Percentiles rank a stretch among this genome's conserved stretches.
Conservation (phyloP, 2,113 vertebrate species). For the Tyrannus savana region DNA sequence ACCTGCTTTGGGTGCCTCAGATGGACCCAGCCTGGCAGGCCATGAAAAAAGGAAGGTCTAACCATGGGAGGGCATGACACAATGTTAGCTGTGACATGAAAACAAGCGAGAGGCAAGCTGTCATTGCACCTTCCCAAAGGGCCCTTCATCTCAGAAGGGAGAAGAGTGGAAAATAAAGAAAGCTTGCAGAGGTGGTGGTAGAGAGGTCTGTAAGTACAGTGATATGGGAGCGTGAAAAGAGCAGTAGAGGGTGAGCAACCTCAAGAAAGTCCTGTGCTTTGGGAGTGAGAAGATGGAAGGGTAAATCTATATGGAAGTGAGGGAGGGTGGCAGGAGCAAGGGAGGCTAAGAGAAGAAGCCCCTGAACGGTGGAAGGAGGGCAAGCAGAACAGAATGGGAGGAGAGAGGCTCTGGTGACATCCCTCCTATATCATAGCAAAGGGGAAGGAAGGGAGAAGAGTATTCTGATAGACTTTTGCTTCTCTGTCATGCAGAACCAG, state of each 20-base stretch:
- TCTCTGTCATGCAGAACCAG: not conserved
- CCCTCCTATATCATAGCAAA: not conserved
- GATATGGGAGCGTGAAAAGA: not conserved
- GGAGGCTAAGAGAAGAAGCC: not conserved
- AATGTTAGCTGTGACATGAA: not conserved
- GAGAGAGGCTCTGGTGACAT: not conserved
- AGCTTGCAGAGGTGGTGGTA: not conserved
- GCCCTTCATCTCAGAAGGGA: not conserved
- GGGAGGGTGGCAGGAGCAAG: not conserved
- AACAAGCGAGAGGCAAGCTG: not conserved
- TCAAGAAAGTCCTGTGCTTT: not conserved
- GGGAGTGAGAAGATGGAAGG: not conserved
- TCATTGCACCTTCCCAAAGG: not conserved
- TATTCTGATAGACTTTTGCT: not conserved
- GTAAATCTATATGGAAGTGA: not conserved
- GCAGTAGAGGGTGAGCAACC: not conserved
- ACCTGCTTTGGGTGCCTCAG: not conserved
- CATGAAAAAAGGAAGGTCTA: not conserved
- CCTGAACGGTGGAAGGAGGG: not conserved
- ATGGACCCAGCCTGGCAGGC: not conserved
- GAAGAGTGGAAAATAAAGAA: not conserved
- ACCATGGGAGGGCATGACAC: not conserved
- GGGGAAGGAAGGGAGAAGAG: not conserved
- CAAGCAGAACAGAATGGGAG: not conserved
- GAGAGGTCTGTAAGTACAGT: not conserved